A percentile compares a stretch with the other conserved stretches of the same genome.
Conservation (phyloP, 2,888 invertebrate genomes). For the Sarcophaga caerulescens region DNA sequence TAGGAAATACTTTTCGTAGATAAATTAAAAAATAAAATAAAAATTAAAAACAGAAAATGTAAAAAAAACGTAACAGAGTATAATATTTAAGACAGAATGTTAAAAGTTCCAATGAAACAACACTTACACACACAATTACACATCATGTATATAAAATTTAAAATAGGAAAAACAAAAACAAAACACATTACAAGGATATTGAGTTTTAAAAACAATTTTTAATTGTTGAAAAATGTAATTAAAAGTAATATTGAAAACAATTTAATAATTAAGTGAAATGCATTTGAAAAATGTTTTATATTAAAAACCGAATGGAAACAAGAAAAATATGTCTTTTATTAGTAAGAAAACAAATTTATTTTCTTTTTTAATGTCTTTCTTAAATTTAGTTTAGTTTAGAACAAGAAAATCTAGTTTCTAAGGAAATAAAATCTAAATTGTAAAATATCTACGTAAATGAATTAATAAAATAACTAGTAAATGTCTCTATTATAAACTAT, state of each 20-base stretch:
- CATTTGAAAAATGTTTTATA: constrained; percentile 43
- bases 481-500: constrained; percentile 31
- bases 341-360: not conserved
- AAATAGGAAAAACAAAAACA: not conserved
- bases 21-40: not conserved
- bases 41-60: not conserved
- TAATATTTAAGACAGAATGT: not conserved
- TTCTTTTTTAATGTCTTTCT: constrained; percentile 37
- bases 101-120: not conserved
- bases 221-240: constrained; percentile 1
- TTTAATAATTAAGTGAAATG: not conserved
- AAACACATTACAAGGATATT: constrained; percentile 26
- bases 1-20: constrained; percentile 5
- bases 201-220: constrained; percentile 3
- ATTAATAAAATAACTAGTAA: constrained; percentile 25
- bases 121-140: not conserved
- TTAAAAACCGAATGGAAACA: not conserved
- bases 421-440: constrained; percentile 8
- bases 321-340: not conserved
- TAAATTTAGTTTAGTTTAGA: not conserved
- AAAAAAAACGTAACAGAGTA: not conserved
- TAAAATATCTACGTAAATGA: constrained; percentile 42
- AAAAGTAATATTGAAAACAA: not conserved
- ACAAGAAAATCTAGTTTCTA: not conserved
- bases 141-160: constrained; percentile 30